Base-by-base conservation (phyloP, 2,888 invertebrate species). In the Tupiocoris notatus region DNA sequence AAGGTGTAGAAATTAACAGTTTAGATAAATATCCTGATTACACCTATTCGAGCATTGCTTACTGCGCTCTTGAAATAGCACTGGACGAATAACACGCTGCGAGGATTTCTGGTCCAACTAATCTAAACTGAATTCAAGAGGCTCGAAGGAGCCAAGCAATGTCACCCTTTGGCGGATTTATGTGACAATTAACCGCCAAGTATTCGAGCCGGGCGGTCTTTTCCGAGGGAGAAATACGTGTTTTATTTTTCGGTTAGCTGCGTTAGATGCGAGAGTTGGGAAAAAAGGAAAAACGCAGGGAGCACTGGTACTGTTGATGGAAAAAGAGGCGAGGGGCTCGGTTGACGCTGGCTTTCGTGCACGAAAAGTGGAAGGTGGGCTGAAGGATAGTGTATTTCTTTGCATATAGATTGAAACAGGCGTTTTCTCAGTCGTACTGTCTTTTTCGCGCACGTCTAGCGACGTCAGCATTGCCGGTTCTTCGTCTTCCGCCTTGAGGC, bases 401-500 rank as follows among this genome's bases (percentile, higher is more conserved):
- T 64, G 64, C 25, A 39, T 39, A 39, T 39, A 39, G 39, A 39
- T 39, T 39, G 39, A 39, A 39, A 39, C 39, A 39, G 39, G 39
- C 39, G 39, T 12, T 12, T 39, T 39, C 39, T 39, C 39, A 39
- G 39, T 39, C 39, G 39, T 12, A 12, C 39, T 39, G 39, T 39
- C 39, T 39, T 39, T 39, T 39, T 39, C 39, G 39, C 39, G 39
- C 39, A 39, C 39, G 39, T 39, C 39, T 12, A 3, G 12, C 39
- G 12, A 39, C 39, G 39, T 39, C 39, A 39, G 39, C 39, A 12
- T 39, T 39, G 39, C 56, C 57, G 22, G 67, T 56, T 57, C 54
- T 67, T 67, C 67, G 22, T 67, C 67, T 67, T 67, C 25, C 39
- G 65, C 25, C 39, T 21, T 67, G 56, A 56, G 22, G 67, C 54